These are phyloP conservation scores for Spodoptera frugiperda DNA, from an alignment of 1,140 invertebrate genomes.

Conservation along the genomic window DNA sequence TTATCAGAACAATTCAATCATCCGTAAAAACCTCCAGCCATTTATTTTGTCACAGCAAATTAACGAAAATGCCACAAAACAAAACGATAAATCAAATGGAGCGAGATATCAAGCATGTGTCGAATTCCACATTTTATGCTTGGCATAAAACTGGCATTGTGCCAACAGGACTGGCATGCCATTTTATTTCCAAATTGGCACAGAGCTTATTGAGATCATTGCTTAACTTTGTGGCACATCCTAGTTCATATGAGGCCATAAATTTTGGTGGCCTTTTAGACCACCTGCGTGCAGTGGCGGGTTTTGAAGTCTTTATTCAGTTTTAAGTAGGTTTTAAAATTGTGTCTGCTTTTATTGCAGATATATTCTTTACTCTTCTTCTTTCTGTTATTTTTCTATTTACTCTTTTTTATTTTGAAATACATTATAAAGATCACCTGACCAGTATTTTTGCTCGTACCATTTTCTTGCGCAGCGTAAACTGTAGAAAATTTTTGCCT, in stretches of 20 bases:
- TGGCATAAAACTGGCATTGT: constrained; percentile 55
- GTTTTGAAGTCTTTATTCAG: constrained; percentile 12
- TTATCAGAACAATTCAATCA: constrained; percentile 11
- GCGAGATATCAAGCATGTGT: constrained; percentile 46
- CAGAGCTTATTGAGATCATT: constrained; percentile 59
- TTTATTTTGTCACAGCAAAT: constrained; percentile 27
- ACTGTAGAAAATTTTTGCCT: too few species aligned
- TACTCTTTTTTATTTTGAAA: too few species aligned
- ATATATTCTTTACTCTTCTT: too few species aligned
- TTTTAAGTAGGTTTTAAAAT: background rate
- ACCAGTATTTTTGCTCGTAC: too few species aligned
- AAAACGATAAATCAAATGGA: constrained; percentile 50
- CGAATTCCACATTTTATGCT: constrained; percentile 51
- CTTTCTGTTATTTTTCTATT: too few species aligned
- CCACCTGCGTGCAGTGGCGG: constrained; percentile 6
- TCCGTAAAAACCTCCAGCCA: constrained; percentile 1
- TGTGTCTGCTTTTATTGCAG: too few species aligned
- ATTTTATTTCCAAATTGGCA: constrained; percentile 59
- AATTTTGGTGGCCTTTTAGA: constrained; percentile 11
- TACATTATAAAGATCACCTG: too few species aligned
- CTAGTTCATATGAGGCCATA: constrained; percentile 28
- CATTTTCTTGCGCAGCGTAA: too few species aligned
- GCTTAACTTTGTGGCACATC: constrained; percentile 50
- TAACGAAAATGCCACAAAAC: constrained; percentile 33
- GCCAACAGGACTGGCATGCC: constrained; percentile 44